Conservation (phyloP, 2,113 vertebrate genomes). For the Anthoscopus minutus region DNA sequence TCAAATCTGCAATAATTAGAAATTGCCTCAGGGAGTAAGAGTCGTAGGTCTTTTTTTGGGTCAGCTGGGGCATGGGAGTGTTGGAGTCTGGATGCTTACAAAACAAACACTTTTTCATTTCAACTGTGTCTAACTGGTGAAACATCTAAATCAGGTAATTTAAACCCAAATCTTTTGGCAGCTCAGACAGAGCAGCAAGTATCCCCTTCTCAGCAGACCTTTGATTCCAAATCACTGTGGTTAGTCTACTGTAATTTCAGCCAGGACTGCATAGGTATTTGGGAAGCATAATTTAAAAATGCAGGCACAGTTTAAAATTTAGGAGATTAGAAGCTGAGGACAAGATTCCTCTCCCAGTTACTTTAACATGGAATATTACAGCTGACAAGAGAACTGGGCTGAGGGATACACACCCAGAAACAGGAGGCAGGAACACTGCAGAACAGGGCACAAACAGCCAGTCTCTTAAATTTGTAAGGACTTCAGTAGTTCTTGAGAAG, state of each 20-base stretch:
- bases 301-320: neutral
- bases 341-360: neutral
- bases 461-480: neutral
- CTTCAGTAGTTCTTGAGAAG: neutral
- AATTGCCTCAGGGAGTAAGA: neutral
- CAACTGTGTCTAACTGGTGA: neutral
- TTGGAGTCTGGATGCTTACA: neutral
- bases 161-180: conserved; percentile 29
- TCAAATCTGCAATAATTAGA: neutral
- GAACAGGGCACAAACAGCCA: neutral
- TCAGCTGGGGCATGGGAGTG: neutral
- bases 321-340: neutral
- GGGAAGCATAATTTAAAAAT: neutral
- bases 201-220: neutral
- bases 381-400: neutral
- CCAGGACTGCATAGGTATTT: neutral
- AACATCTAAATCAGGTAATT: conserved; percentile 41
- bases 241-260: conserved; percentile 45
- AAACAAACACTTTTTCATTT: conserved; percentile 37
- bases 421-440: neutral
- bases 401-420: neutral
- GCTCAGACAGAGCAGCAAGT: conserved; percentile 9
- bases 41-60: neutral
- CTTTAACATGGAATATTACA: neutral
- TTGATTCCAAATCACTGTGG: neutral